Base-by-base conservation (phyloP, 2,888 invertebrate genomes). In the Apamea crenata region DNA sequence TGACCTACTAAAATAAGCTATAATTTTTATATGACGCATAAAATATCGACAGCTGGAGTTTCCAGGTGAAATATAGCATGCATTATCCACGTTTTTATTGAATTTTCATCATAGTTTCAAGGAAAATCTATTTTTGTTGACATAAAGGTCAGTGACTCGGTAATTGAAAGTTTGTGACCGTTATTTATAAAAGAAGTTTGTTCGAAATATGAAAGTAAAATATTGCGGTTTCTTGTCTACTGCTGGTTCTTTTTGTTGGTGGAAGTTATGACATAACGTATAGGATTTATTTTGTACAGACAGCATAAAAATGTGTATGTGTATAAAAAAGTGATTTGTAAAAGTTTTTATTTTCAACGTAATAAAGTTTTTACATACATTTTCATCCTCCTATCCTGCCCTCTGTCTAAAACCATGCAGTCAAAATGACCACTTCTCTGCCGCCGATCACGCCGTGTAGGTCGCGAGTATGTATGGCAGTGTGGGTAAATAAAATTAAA, bases 51-150 rank as follows among this genome's bases (percentile, higher is more conserved):
- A 82, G 85, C 65, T 29, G 65, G 65, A 44, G 36, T 74, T 77
- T 67, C 16, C 77, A 85, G 85, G 78, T 87, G 32, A 76, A 81
- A 74, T 84, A 79, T 70, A 76, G 25, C 76, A n/a, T 29, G 29
- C 74, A 79, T 79, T 76, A 71, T 74, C 63, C 18, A 68, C 7
- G 16, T 53, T 59, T 72, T 70, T 85, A 77, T 66, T 21, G 50
- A 69, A 73, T 70, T 74, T 74, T 80, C 70, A 69, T 80, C 67
- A 78, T n/a, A 66, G 40, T 32, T 70, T 72, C 74, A 25, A 10
- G 14, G 40, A 77, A 59, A 47, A 63, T 68, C 68, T 78, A 59
- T 86, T 78, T 72, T 53, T 32, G 71, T 69, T 61, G 36, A 18
- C 59, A 83, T 69, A 75, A 67, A 75, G 85, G 71, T 85, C 72